Percentiles rank a stretch among this genome's conserved stretches.
These are phyloP conservation scores for Axea sp. DNA, from an alignment of 2,888 invertebrate genomes.

Conservation along the genomic window DNA sequence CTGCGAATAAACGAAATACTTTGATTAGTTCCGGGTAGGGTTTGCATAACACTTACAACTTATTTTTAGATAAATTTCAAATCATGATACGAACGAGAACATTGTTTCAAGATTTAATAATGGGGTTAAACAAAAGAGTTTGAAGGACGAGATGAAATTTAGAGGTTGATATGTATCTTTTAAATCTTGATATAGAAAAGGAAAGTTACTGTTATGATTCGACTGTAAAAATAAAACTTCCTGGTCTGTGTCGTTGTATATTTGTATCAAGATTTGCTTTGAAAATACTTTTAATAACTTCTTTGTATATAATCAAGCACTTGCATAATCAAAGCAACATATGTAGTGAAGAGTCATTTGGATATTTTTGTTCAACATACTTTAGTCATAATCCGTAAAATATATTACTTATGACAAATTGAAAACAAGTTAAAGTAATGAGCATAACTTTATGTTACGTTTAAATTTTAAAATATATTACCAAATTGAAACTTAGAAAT, in stretches of 20 bases:
- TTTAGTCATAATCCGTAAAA: too few relatives aligned
- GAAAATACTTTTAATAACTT: slow-evolving; percentile 14
- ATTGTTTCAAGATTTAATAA: slow-evolving; percentile 42
- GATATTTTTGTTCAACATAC: too few relatives aligned
- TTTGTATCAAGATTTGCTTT: slow-evolving; percentile 20
- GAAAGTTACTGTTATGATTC: slow-evolving; percentile 43
- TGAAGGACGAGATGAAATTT: slow-evolving; percentile 53
- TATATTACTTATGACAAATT: too few relatives aligned
- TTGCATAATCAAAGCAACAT: too few relatives aligned
- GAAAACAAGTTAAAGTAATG: too few relatives aligned
- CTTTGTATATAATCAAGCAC: too few relatives aligned
- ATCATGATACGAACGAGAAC: slow-evolving; percentile 27
- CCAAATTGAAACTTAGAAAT: slow-evolving; percentile 23
- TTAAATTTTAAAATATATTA: slow-evolving; percentile 24
- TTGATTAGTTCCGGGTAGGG: slow-evolving; percentile 38
- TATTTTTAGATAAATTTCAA: slow-evolving; percentile 41
- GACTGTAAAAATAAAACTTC: slow-evolving; percentile 44
- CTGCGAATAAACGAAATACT: slow-evolving; percentile 12
- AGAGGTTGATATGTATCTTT: slow-evolving; percentile 47
- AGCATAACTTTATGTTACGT: slow-evolving; percentile 7
- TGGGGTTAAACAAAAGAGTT: slow-evolving; percentile 45
- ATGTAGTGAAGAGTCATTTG: too few relatives aligned
- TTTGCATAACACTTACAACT: slow-evolving; percentile 42
- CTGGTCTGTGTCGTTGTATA: slow-evolving; percentile 15
- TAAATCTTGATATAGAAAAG: slow-evolving; percentile 52